Base-by-base conservation (phyloP, 2,113 vertebrate genomes). In the Rhinolophus ferrumequinum region DNA sequence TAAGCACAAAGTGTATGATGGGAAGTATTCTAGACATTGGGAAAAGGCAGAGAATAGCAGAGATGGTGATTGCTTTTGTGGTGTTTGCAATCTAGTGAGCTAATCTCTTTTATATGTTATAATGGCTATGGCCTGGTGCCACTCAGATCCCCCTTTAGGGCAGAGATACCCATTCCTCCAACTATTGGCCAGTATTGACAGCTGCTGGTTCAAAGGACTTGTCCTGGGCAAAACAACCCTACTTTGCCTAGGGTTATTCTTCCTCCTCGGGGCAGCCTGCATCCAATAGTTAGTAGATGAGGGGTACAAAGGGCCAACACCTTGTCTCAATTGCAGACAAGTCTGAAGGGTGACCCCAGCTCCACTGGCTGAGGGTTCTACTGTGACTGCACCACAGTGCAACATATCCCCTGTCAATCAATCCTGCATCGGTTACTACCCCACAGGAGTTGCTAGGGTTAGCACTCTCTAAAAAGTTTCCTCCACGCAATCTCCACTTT, bases 301-400 rank as follows among this genome's bases (percentile, higher is more conserved):
- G 22, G 28, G 16, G 4, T 33, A 9, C 16, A 41, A 79, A 95
- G 70, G 50, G 72, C 62, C n/a, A 50, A 21, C 6, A 1, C 26
- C n/a, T 85, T 69, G 88, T 62, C 21, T 70, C 33, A 58, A 15
- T 95, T 72, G 44, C 11, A 33, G 60, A 73, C 21, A 79, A n/a
- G 35, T 76, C 18, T 8, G 50, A 70, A 66, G 62, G 30, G 38
- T 44, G 22, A 1, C 11, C 38, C 11, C 13, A n/a, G 44, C 14
- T 47, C 26, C 8, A 5, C n/a, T n/a, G n/a, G n/a, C 47, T 8
- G 19, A 66, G 79, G 8, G 24, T 15, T 86, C 33, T 58, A 10
- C 19, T 35, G n/a, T 67, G 38, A 28, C 41, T 62, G 10, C 41
- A 10, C 77, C 5, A 15, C 4, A 10, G 11, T n/a, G 35, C 35